Evolutionary conservation across 2,113 vertebrate genomes (phyloP).

Genomic region (Crotalus viridis): DNA sequence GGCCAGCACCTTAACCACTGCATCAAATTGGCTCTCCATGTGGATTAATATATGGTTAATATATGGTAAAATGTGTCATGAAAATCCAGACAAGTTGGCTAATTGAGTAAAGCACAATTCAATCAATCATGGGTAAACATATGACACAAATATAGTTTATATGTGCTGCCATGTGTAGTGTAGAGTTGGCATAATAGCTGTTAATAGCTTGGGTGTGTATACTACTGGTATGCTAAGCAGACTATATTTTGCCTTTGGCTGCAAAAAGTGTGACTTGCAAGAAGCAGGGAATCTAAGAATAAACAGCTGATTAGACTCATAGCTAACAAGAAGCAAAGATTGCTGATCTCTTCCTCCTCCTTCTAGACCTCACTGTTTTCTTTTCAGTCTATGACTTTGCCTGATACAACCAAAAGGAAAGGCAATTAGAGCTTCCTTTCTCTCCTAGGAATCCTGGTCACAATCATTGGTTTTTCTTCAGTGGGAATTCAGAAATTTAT

Average conservation of each 20-base stretch:
- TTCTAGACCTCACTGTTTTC: background rate
- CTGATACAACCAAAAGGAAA: background rate
- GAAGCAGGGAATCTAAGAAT: background rate
- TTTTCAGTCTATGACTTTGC: background rate
- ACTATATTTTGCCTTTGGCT: background rate
- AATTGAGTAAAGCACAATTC: background rate
- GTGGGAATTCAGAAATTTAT: background rate
- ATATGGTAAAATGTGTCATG: background rate
- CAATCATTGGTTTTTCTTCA: background rate
- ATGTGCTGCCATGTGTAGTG: background rate
- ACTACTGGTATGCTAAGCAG: background rate
- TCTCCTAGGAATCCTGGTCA: background rate
- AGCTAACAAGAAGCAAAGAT: background rate
- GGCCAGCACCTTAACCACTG: background rate
- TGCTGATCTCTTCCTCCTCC: background rate
- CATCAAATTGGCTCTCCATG: background rate
- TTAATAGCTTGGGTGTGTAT: background rate
- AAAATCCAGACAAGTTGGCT: background rate
- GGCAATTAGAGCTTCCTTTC: background rate
- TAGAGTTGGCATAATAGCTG: background rate
- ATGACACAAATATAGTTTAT: background rate
- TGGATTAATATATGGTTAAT: background rate
- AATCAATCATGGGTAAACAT: background rate
- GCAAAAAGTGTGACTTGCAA: background rate
- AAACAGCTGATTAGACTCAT: background rate